Base-by-base conservation (phyloP, 2,888 invertebrate genomes). In the Synanthedon andrenaeformis region DNA sequence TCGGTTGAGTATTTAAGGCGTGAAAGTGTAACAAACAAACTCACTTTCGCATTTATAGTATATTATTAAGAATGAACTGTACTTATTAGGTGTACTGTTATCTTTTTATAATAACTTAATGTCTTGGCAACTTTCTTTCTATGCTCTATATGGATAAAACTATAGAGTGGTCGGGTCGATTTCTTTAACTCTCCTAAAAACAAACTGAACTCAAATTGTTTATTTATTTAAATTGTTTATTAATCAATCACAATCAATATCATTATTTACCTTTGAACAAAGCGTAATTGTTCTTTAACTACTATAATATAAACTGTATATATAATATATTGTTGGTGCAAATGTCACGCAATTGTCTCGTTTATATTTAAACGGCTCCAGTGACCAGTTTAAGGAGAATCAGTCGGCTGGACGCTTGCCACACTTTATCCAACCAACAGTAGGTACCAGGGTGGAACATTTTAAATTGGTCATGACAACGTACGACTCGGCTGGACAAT, bases 331-430 rank as follows among this genome's bases (percentile, higher is more conserved):
- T 10, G 3, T 35, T 60, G 60, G 63, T 75, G 74, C 73, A 74
- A 72, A 69, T 76, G 69, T 69, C 65, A 66, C 73, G 73, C 78
- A 78, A 79, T 81, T 79, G 79, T 70, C 68, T 71, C 69, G 74
- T 76, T 79, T 82, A 81, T 83, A 83, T 83, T 78, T 79, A 76
- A 74, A 74, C 51, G 12, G 23, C 63, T 64, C 66, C 35, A 35
- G 35, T 23, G 67, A 62, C 79, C 76, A 79, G 70, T 65, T 51
- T 64, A 66, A 56, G 60, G 62, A 59, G 71, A 67, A 59, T 65
- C 70, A 13, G 54, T 14, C 52, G 45, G 53, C 53, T 57, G 57
- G 55, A 51, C 54, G 53, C 54, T 53, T 56, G 53, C 50, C 51
- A 56, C 54, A 57, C 57, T 55, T 55, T 58, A 55, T 56, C 54